Conservation (phyloP, 1,140 invertebrate species). For the Sesamia nonagrioides region DNA sequence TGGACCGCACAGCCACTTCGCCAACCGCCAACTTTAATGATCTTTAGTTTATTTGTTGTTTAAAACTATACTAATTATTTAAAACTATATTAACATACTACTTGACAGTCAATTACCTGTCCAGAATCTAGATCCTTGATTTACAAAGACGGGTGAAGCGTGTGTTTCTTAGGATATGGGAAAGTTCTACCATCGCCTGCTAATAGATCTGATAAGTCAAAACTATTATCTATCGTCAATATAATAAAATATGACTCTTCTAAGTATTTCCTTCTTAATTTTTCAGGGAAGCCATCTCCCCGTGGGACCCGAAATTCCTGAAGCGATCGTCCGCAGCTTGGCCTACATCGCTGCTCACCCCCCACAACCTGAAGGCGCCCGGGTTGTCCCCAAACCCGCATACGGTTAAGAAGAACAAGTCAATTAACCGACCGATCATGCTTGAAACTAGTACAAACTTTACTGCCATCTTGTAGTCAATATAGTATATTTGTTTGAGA, state of each 20-base stretch:
- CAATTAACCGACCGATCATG: neutral
- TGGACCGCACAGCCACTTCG: no score
- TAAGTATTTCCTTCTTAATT: conserved; percentile 42
- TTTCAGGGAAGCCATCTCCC: conserved; percentile 72
- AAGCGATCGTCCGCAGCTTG: conserved; percentile 67
- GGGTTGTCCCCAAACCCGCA: conserved; percentile 23
- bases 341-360: conserved; percentile 70
- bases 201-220: no score
- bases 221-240: neutral
- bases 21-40: no score
- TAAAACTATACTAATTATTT: no score
- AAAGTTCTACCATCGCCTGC: no score
- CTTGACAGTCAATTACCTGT: no score
- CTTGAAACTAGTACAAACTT: conserved; percentile 50
- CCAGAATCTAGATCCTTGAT: no score
- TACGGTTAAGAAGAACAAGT: conserved; percentile 32
- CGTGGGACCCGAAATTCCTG: conserved; percentile 67
- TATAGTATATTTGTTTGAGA: conserved; percentile 46
- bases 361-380: conserved; percentile 50
- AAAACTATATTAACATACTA: no score
- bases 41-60: no score
- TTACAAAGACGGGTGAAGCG: no score
- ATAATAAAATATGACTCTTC: neutral
- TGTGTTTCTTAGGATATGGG: no score
- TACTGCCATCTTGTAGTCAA: conserved; percentile 53